phyloP scores from a whole-genome alignment of 1,140 invertebrate species.

The Procambarus clarkii region DNA sequence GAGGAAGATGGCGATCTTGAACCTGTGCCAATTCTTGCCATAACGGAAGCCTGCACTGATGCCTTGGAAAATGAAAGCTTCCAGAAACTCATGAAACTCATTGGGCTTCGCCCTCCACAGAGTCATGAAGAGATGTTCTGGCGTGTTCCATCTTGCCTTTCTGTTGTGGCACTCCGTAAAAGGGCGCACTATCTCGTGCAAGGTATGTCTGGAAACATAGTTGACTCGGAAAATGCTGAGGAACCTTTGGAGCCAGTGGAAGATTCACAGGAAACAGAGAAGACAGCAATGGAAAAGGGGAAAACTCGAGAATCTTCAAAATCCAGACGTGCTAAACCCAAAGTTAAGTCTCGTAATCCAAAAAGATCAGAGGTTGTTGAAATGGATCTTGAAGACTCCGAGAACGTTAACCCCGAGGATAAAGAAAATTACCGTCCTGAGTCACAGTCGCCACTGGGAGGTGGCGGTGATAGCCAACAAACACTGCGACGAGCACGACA shows the following conservation, averaged over 20 bases:
- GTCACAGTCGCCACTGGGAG: not conserved
- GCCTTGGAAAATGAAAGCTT: constrained; percentile 69
- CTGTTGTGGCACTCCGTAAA: constrained; percentile 55
- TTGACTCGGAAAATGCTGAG: constrained; percentile 10
- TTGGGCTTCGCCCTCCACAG: constrained; percentile 64
- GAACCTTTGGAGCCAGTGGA: constrained; percentile 49
- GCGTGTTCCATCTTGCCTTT: constrained; percentile 62
- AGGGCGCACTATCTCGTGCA: constrained; percentile 64
- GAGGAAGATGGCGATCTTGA: constrained; percentile 71
- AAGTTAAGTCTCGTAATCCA: not conserved
- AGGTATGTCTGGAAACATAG: constrained; percentile 37
- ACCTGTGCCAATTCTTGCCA: constrained; percentile 69
- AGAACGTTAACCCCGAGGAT: not conserved
- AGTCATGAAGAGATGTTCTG: constrained; percentile 71
- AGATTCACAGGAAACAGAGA: not conserved
- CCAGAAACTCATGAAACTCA: constrained; percentile 51
- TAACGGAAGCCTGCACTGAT: constrained; percentile 58
- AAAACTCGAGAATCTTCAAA: constrained; percentile 8
- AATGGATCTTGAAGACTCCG: not conserved
- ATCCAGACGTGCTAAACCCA: not conserved
- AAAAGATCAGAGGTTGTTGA: not conserved
- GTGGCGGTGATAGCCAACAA: not conserved
- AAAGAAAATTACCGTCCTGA: not conserved
- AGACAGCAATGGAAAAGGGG: not conserved
- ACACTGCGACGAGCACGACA: not conserved